These are phyloP conservation scores for Neogale vison DNA, from an alignment of 2,113 vertebrate genomes.

Conservation along the genomic window DNA sequence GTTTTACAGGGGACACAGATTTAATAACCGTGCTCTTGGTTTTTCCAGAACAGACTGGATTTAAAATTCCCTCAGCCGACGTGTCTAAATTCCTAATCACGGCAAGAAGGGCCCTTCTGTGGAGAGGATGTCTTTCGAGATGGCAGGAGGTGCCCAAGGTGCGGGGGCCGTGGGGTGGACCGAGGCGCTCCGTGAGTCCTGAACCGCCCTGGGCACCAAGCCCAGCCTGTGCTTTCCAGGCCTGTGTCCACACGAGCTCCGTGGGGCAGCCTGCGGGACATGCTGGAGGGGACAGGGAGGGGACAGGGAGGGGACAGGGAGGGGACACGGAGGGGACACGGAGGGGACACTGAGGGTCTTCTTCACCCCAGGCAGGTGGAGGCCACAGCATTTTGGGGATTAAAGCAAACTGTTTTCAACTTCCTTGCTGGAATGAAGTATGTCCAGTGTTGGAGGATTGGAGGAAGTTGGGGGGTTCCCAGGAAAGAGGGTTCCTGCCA, in stretches of 20 bases:
- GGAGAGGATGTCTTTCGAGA: neutral
- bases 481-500: neutral
- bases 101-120: neutral
- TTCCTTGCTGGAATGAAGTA: neutral
- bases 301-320: too few relatives aligned
- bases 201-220: rapidly evolving
- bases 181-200: rapidly evolving
- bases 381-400: too few relatives aligned
- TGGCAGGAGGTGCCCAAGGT: too few relatives aligned
- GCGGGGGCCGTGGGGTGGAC: neutral
- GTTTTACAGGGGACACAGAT: neutral
- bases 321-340: neutral
- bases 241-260: neutral
- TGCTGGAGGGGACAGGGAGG: neutral
- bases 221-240: too few relatives aligned
- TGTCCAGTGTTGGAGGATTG: rapidly evolving
- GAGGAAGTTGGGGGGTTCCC: rapidly evolving
- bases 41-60: neutral
- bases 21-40: neutral
- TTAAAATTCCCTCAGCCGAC: neutral
- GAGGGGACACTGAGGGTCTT: neutral
- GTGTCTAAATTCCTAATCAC: neutral
- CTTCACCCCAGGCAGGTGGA: neutral
- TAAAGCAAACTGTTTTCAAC: neutral
- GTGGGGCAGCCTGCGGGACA: neutral